A percentile compares a stretch with the other conserved stretches of the same genome.
Evolutionary conservation across 2,797 vertebrate species (phyloP).

Genomic region (Sebastes jordani): DNA sequence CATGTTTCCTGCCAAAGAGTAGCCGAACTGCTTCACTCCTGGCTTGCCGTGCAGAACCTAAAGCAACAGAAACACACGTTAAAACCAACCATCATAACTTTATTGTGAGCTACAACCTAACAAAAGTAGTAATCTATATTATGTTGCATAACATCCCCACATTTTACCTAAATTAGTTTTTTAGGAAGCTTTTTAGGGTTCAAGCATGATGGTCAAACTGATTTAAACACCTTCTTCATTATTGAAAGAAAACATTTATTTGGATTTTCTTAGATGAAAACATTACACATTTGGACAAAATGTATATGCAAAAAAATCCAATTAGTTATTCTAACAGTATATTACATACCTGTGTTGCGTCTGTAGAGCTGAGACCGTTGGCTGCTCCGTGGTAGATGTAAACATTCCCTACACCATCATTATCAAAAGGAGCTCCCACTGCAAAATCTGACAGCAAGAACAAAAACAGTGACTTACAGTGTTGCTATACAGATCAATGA

Average conservation of each 20-base stretch:
- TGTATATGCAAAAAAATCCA: not conserved
- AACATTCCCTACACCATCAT: slow-evolving; percentile 82
- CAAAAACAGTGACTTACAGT: not conserved
- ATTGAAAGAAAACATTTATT: not conserved
- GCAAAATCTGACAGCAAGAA: slow-evolving; percentile 90
- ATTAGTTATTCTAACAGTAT: not conserved
- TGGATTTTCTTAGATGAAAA: not conserved
- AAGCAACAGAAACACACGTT: not conserved
- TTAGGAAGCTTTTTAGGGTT: not conserved
- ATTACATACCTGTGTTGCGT: slow-evolving; percentile 85
- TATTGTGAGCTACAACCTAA: not conserved
- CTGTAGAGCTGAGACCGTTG: slow-evolving; percentile 77
- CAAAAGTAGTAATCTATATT: not conserved
- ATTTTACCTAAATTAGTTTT: not conserved
- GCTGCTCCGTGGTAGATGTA: slow-evolving; percentile 90
- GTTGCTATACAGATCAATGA: not conserved
- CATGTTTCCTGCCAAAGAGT: slow-evolving; percentile 96
- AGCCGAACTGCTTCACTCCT: slow-evolving; percentile 85
- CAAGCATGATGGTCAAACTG: not conserved
- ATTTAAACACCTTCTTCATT: not conserved
- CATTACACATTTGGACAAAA: not conserved
- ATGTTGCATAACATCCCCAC: not conserved
- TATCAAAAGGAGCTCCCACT: slow-evolving; percentile 91
- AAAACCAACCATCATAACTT: not conserved
- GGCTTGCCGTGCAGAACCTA: slow-evolving; percentile 85